Conservation (phyloP, 2,113 vertebrate species). For the Gopherus evgoodei region DNA sequence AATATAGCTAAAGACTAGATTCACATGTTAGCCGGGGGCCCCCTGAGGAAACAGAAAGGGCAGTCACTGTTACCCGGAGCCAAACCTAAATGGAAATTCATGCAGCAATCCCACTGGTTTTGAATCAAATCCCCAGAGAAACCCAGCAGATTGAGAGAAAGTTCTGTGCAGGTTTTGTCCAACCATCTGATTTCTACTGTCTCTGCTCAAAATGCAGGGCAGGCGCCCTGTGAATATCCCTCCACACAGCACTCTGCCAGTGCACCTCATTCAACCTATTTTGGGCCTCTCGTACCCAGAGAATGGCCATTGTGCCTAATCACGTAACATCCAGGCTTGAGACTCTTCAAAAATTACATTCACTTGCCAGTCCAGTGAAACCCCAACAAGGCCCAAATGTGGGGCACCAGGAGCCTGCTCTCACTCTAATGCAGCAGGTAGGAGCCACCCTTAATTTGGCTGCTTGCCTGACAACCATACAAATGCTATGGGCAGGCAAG, state of each 20-base stretch:
- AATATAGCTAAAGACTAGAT: conserved; percentile 66
- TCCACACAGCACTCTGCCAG: background rate
- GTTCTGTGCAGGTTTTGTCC: background rate
- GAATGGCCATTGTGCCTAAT: background rate
- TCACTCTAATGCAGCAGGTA: background rate
- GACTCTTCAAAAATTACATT: background rate
- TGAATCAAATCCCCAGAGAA: background rate
- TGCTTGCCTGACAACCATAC: background rate
- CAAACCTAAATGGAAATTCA: conserved; percentile 39
- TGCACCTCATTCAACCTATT: background rate
- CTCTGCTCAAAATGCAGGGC: background rate
- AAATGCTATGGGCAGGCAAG: background rate
- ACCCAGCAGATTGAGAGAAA: background rate
- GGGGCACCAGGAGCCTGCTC: background rate
- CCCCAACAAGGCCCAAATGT: background rate
- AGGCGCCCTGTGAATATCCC: background rate
- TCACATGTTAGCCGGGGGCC: conserved; percentile 66
- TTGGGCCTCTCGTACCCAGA: accelerated
- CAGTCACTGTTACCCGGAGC: conserved; percentile 54
- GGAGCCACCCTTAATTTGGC: accelerated
- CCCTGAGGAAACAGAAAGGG: conserved; percentile 52
- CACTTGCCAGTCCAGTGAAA: background rate
- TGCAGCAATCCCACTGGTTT: conserved; percentile 35
- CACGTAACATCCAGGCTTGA: background rate
- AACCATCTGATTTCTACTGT: background rate